Percentiles rank a stretch among this genome's conserved stretches.
Conservation (phyloP, 92 coral and sea anemone genomes). For the Zoanthus sansibaricus region DNA sequence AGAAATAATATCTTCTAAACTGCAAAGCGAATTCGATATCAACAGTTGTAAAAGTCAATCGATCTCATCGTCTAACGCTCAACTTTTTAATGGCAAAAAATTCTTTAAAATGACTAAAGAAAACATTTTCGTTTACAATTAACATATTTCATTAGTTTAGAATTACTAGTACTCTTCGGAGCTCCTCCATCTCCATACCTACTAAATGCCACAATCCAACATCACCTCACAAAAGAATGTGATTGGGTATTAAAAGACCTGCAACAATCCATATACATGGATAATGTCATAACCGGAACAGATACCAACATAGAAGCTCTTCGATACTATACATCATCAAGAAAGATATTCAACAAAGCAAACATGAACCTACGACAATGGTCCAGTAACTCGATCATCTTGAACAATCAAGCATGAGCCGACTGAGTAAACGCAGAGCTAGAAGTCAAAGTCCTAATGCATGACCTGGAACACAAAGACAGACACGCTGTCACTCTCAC, state of each 20-base stretch:
- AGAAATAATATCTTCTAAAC: too few species aligned
- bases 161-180: slow-evolving; percentile 51
- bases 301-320: slow-evolving; percentile 25
- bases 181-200: slow-evolving; percentile 64
- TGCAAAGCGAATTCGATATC: too few species aligned
- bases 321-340: slow-evolving; percentile 39
- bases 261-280: slow-evolving; percentile 49
- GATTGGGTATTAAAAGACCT: slow-evolving; percentile 48
- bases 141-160: too few species aligned
- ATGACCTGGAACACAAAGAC: slow-evolving; percentile 45
- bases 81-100: too few species aligned
- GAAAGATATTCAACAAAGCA: slow-evolving; percentile 43
- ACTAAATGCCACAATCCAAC: slow-evolving; percentile 57
- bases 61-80: too few species aligned
- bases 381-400: slow-evolving; percentile 14
- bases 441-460: slow-evolving; percentile 37
- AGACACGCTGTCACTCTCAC: slow-evolving; percentile 35
- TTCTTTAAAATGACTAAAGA: too few species aligned
- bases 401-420: not conserved
- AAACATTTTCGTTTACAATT: too few species aligned
- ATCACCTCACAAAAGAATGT: slow-evolving; percentile 33
- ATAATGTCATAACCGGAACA: slow-evolving; percentile 54
- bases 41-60: too few species aligned
- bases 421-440: slow-evolving; percentile 26
- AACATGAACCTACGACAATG: slow-evolving; percentile 65